Conservation (phyloP, 2,888 invertebrate species). For the Ochropleura leucogaster region DNA sequence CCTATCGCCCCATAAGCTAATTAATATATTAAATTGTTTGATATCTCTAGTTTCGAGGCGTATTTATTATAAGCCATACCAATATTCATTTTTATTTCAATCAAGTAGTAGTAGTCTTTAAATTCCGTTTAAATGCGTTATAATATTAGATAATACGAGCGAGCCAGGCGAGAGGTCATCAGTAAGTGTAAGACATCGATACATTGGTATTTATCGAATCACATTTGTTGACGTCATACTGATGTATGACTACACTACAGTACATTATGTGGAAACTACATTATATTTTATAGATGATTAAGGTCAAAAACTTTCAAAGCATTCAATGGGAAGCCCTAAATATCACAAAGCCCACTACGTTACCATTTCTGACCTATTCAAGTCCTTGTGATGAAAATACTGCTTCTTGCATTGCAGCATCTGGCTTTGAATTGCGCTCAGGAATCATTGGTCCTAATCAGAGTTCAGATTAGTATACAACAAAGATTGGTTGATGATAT, state of each 20-base stretch:
- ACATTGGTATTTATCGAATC: conserved; percentile 22
- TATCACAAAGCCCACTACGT: neutral
- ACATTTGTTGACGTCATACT: conserved; percentile 42
- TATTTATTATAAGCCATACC: neutral
- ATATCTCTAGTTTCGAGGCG: neutral
- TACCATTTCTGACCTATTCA: neutral
- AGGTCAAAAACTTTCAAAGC: conserved; percentile 1
- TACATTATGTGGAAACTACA: conserved; percentile 26
- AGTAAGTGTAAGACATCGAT: conserved; percentile 34
- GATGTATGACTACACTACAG: no score
- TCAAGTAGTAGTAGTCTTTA: neutral
- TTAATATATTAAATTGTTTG: neutral
- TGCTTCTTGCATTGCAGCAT: neutral
- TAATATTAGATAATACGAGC: conserved; percentile 29
- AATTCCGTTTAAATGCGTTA: conserved; percentile 12
- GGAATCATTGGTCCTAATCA: neutral
- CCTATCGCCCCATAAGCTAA: neutral
- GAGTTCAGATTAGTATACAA: neutral
- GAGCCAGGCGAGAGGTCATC: conserved; percentile 30
- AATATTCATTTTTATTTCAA: neutral
- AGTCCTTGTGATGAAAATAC: neutral
- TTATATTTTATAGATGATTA: conserved; percentile 4
- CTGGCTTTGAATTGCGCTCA: neutral
- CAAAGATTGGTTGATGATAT: no score
- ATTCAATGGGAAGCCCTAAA: neutral